Conservation (phyloP, 2,888 invertebrate species). For the Apotomis turbidana region DNA sequence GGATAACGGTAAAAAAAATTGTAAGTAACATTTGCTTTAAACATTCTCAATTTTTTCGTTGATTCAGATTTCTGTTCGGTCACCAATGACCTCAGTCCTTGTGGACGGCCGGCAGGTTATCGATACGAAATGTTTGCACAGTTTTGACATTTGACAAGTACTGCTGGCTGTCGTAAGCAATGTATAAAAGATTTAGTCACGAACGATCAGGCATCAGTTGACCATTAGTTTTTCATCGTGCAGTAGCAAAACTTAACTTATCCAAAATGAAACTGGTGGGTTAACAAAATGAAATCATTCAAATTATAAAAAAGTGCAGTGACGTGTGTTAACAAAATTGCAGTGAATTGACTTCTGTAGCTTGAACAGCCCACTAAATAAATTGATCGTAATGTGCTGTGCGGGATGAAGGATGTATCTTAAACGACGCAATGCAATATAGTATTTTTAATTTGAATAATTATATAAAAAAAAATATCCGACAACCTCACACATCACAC, state of each 20-base stretch:
- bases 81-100: conserved; percentile 60
- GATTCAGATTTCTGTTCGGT: conserved; percentile 34
- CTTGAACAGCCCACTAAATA: no score
- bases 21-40: no score
- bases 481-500: no score
- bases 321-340: background rate
- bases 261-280: conserved; percentile 77
- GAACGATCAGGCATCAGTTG: conserved; percentile 67
- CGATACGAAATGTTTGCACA: conserved; percentile 67
- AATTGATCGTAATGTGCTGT: no score
- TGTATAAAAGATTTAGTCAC: conserved; percentile 72
- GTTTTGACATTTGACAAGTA: conserved; percentile 58
- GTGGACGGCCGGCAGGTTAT: conserved; percentile 54
- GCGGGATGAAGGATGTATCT: no score
- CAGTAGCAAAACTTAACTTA: conserved; percentile 54
- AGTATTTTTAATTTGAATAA: no score
- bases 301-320: background rate
- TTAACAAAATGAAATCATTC: conserved; percentile 7
- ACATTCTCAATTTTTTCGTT: no score
- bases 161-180: conserved; percentile 60
- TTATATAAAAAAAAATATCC: no score
- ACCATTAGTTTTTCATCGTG: conserved; percentile 63
- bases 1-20: no score
- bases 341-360: background rate
- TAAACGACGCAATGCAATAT: no score